These are phyloP conservation scores for Channa maculata DNA, from an alignment of 2,113 vertebrate species.

Conservation along the genomic window DNA sequence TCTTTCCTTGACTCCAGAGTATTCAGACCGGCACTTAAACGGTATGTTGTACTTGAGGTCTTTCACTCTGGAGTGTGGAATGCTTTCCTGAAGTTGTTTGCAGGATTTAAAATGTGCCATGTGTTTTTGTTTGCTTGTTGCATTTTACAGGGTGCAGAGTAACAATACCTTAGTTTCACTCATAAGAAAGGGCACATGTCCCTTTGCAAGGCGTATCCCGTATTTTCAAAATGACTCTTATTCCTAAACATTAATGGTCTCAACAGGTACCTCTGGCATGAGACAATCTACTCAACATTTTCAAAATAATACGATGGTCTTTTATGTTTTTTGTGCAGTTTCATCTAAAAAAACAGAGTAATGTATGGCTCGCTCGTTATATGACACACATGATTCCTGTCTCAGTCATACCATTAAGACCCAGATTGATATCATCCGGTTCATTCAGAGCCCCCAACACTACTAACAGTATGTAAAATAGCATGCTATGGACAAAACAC, in stretches of 20 bases:
- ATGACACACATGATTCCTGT: conserved; percentile 5
- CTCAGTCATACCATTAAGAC: neutral
- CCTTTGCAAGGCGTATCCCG: neutral
- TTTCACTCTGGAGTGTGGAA: conserved; percentile 62
- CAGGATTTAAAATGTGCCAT: conserved; percentile 32
- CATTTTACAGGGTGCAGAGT: conserved; percentile 51
- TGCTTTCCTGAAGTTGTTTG: conserved; percentile 52
- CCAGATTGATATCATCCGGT: neutral
- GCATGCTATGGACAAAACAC: conserved; percentile 59
- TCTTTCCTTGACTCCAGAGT: conserved; percentile 70
- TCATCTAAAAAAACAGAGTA: neutral
- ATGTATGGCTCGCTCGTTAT: conserved; percentile 1
- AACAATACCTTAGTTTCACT: conserved; percentile 32
- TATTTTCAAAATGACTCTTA: conserved; percentile 6
- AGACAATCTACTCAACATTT: conserved; percentile 9
- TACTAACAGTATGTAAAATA: conserved; percentile 63
- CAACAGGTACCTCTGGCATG: neutral
- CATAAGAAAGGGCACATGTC: conserved; percentile 27
- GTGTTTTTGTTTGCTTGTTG: conserved; percentile 60
- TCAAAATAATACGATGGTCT: neutral
- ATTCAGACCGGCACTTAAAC: conserved; percentile 75
- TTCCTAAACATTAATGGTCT: neutral
- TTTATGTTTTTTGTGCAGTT: neutral
- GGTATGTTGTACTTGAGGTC: conserved; percentile 73
- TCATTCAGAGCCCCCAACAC: conserved; percentile 34